These are phyloP conservation scores for Amazona vittata DNA, from an alignment of 2,113 vertebrate genomes.

Conservation along the genomic window DNA sequence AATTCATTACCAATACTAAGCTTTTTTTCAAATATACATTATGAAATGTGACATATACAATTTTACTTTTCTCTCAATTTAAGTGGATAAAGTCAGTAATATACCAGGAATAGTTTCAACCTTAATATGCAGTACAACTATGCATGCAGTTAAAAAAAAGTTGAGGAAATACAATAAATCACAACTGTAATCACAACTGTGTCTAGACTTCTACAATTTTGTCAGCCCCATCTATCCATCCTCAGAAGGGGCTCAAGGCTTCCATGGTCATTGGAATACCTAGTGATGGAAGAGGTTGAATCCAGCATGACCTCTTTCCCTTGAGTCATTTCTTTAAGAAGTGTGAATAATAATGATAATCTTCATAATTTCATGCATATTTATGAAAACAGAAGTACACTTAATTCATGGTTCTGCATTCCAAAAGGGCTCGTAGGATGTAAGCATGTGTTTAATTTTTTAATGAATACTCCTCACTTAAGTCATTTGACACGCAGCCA, in stretches of 20 bases:
- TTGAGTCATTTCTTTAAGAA: not conserved
- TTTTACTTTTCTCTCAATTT: not conserved
- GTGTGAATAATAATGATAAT: not conserved
- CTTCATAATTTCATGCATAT: not conserved
- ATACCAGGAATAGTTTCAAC: not conserved
- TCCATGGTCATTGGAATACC: not conserved
- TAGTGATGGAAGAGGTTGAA: not conserved
- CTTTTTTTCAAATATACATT: not conserved
- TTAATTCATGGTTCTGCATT: not conserved
- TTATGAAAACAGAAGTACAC: not conserved
- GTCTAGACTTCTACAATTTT: not conserved
- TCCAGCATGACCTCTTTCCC: not conserved
- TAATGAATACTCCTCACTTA: not conserved
- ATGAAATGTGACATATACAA: not conserved
- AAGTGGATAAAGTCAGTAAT: not conserved
- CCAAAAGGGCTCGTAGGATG: not conserved
- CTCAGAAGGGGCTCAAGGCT: fast-evolving
- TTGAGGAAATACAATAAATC: not conserved
- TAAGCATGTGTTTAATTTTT: not conserved
- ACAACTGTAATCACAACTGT: not conserved
- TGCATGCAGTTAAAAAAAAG: not conserved
- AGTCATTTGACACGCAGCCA: fast-evolving
- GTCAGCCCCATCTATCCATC: fast-evolving
- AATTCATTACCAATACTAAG: not conserved
- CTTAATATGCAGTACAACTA: not conserved